A percentile compares a stretch with the other conserved stretches of the same genome.
These are phyloP conservation scores for Gnatocerus cornutus DNA, from an alignment of 2,888 invertebrate genomes.

Conservation along the genomic window DNA sequence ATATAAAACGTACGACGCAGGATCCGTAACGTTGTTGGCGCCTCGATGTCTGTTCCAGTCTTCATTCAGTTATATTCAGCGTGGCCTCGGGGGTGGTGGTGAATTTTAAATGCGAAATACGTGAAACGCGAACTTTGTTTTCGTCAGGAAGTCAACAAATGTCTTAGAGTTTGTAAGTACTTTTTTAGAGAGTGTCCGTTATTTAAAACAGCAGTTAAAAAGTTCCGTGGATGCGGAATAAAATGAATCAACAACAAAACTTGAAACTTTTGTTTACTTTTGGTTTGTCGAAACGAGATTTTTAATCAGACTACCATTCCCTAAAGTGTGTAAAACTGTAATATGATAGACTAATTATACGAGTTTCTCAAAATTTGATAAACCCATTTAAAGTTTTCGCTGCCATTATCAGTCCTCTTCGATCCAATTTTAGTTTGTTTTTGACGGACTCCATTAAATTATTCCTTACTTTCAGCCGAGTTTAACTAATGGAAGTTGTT, in stretches of 20 bases:
- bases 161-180: slow-evolving; percentile 20
- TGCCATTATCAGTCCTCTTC: slow-evolving; percentile 11
- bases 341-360: too few species aligned
- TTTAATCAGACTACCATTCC: too few species aligned
- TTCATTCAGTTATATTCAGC: slow-evolving; percentile 48
- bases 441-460: slow-evolving; percentile 29
- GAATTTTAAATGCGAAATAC: slow-evolving; percentile 44
- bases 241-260: slow-evolving; percentile 2
- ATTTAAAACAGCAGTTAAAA: slow-evolving; percentile 1
- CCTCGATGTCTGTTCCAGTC: slow-evolving; percentile 50
- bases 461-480: slow-evolving; percentile 32
- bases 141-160: slow-evolving; percentile 26
- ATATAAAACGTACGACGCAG: slow-evolving; percentile 47
- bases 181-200: slow-evolving; percentile 4
- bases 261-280: slow-evolving; percentile 14
- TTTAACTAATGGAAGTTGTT: slow-evolving; percentile 38
- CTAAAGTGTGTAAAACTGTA: too few species aligned
- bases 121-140: slow-evolving; percentile 36
- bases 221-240: not conserved
- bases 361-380: not conserved
- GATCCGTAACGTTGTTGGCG: slow-evolving; percentile 47
- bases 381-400: slow-evolving; percentile 3
- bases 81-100: slow-evolving; percentile 47
- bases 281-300: not conserved
- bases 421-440: slow-evolving; percentile 25